phyloP scores from a whole-genome alignment of 2,888 invertebrate genomes.

The Apodemia duryi region DNA sequence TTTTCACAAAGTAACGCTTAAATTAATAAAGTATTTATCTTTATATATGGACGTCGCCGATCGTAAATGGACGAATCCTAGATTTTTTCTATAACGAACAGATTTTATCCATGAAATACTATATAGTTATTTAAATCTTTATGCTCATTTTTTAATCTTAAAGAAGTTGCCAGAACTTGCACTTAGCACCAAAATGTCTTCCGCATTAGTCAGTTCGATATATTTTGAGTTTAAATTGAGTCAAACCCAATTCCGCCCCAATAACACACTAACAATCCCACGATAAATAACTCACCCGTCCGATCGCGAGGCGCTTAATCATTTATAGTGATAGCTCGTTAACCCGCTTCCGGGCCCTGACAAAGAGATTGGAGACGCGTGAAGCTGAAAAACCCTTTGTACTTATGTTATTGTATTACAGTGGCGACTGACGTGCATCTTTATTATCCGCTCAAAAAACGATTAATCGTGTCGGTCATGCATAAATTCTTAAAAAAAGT shows the following conservation, averaged over 20 bases:
- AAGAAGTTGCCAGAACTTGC: background rate
- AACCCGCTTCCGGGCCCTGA: slow-evolving; percentile 5
- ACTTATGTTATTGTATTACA: background rate
- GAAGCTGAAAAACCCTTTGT: slow-evolving; percentile 7
- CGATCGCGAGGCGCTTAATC: background rate
- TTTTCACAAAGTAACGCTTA: too few species aligned
- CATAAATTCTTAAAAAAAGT: too few species aligned
- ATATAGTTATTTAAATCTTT: too few species aligned
- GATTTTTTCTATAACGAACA: too few species aligned
- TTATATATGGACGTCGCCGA: too few species aligned
- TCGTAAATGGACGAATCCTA: too few species aligned
- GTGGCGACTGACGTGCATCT: background rate
- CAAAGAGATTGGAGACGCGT: background rate
- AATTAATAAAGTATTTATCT: too few species aligned
- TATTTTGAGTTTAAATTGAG: slow-evolving; percentile 5
- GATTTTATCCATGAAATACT: too few species aligned
- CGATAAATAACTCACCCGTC: slow-evolving; percentile 9
- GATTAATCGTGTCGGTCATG: too few species aligned
- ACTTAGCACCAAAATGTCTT: background rate
- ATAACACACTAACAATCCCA: slow-evolving; percentile 5
- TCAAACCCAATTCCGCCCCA: background rate
- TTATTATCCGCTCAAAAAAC: background rate
- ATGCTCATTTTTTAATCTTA: background rate
- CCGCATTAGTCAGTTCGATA: background rate
- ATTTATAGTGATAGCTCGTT: slow-evolving; percentile 2